Conservation (phyloP, 2,888 invertebrate species). For the Eupithecia pulchellata region DNA sequence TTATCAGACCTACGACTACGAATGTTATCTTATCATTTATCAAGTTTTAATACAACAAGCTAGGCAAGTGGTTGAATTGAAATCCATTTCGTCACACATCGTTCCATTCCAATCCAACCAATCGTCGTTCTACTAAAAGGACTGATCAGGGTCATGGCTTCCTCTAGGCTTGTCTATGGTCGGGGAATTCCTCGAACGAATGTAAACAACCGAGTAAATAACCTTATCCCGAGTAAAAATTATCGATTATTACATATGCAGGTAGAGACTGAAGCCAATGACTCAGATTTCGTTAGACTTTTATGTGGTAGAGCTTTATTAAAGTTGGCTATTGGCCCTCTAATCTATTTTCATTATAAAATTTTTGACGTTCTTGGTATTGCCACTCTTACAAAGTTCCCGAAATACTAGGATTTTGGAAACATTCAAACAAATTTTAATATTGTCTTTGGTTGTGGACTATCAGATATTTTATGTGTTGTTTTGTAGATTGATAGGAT, state of each 20-base stretch:
- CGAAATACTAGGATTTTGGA: background rate
- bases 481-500: background rate
- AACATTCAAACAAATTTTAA: background rate
- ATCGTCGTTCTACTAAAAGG: background rate
- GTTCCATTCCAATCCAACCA: too few species aligned
- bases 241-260: background rate
- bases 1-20: background rate
- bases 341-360: background rate
- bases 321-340: background rate
- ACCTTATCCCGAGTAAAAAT: background rate
- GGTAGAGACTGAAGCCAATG: background rate
- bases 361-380: background rate
- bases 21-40: too few species aligned
- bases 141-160: background rate
- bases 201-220: background rate
- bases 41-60: background rate
- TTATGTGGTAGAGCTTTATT: background rate
- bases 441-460: slow-evolving; percentile 12
- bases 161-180: slow-evolving; percentile 1
- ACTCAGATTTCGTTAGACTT: background rate
- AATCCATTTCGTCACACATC: background rate
- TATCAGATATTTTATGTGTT: background rate
- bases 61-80: background rate
- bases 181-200: slow-evolving; percentile 1
- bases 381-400: slow-evolving; percentile 15